Evolutionary conservation across 2,797 vertebrate genomes (phyloP).

Genomic region (Clarias pachynema): DNA sequence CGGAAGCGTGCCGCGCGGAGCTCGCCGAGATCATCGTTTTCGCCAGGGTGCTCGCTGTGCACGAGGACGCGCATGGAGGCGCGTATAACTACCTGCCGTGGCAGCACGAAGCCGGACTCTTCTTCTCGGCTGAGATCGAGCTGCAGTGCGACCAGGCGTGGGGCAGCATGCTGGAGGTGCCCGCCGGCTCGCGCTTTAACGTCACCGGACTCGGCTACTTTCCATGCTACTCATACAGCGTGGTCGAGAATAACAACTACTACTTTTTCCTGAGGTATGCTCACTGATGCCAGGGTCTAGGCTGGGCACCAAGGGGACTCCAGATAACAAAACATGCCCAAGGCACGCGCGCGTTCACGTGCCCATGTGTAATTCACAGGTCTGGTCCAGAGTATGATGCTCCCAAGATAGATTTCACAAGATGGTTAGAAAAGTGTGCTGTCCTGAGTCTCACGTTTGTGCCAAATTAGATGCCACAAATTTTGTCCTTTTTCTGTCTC

Average conservation of each 20-base stretch:
- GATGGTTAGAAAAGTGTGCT: background rate
- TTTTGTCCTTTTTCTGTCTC: too few species aligned
- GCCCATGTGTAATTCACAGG: background rate
- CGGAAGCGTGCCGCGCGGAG: conserved; percentile 83
- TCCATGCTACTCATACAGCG: conserved; percentile 83
- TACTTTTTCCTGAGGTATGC: conserved; percentile 84
- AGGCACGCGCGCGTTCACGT: background rate
- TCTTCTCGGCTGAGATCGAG: conserved; percentile 84
- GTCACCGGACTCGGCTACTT: conserved; percentile 84
- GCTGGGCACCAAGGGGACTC: background rate
- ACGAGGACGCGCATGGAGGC: conserved; percentile 77
- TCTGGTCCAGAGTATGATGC: background rate
- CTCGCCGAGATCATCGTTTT: conserved; percentile 85
- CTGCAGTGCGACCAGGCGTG: conserved; percentile 84
- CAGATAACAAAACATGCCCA: background rate
- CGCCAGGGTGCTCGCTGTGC: conserved; percentile 79
- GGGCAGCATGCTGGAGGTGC: conserved; percentile 87
- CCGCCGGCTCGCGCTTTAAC: conserved; percentile 82
- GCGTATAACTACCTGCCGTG: conserved; percentile 82
- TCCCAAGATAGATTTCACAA: background rate
- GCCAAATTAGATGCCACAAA: too few species aligned
- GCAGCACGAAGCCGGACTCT: conserved; percentile 78
- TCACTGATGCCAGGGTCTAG: background rate
- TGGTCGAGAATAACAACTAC: conserved; percentile 81
- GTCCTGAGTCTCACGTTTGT: background rate